phyloP scores from a whole-genome alignment of 2,113 vertebrate species.

The Macquaria australasica region DNA sequence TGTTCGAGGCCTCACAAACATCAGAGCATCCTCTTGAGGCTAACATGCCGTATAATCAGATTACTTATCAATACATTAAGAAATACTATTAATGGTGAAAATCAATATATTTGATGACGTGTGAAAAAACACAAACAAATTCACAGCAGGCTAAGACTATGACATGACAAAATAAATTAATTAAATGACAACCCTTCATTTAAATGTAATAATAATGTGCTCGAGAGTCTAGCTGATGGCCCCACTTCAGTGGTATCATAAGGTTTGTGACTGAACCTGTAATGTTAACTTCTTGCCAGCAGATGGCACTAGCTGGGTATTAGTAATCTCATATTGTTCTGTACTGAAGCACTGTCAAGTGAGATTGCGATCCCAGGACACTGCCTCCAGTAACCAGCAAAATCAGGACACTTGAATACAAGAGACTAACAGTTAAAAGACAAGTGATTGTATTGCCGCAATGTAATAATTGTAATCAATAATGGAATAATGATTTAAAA shows the following conservation, averaged over 20 bases:
- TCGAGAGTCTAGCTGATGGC: background rate
- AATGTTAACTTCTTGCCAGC: background rate
- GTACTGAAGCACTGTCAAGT: background rate
- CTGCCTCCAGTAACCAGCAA: too few species aligned
- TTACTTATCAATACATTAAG: background rate
- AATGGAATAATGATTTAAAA: too few species aligned
- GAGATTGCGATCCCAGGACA: too few species aligned
- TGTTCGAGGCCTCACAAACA: background rate
- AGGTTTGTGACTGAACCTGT: background rate
- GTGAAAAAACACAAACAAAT: background rate
- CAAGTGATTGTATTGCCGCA: too few species aligned
- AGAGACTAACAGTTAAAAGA: too few species aligned
- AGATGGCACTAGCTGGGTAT: background rate
- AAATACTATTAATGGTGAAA: background rate
- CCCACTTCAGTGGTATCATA: background rate
- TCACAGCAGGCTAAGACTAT: too few species aligned
- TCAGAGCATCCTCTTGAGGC: background rate
- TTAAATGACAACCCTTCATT: background rate
- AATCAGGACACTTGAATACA: too few species aligned
- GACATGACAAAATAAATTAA: too few species aligned
- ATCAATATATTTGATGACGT: background rate
- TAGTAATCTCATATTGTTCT: too few species aligned
- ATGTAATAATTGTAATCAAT: too few species aligned
- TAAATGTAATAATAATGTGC: background rate
- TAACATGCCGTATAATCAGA: background rate